A percentile compares a stretch with the other conserved stretches of the same genome.
These are phyloP conservation scores for Drosophila watanabei DNA, from an alignment of 1,140 invertebrate genomes.

Conservation along the genomic window DNA sequence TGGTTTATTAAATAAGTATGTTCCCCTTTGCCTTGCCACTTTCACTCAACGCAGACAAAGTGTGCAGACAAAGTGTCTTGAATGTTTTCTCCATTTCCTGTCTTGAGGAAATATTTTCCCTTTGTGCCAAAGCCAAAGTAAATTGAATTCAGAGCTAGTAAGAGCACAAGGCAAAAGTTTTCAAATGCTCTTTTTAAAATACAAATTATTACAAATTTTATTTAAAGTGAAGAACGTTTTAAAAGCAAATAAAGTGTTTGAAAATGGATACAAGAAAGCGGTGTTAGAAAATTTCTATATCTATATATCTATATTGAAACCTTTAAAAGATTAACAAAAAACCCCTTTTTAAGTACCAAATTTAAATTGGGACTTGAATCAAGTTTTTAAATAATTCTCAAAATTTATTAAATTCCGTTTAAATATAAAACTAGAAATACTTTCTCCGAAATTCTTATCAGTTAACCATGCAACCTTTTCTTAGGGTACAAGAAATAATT, in stretches of 20 bases:
- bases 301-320: no score
- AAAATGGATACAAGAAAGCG: no score
- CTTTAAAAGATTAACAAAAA: no score
- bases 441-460: neutral
- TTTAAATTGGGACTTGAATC: neutral
- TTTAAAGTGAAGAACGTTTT: no score
- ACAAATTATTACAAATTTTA: neutral
- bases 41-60: conserved; percentile 51
- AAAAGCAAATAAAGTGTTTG: no score
- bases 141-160: conserved; percentile 53
- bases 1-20: conserved; percentile 58
- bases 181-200: neutral
- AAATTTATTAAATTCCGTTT: neutral
- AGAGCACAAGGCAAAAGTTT: neutral
- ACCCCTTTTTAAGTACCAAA: no score
- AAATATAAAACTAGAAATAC: neutral
- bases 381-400: neutral
- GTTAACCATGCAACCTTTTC: no score
- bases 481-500: conserved; percentile 17
- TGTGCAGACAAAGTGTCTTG: conserved; percentile 41
- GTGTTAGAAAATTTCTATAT: no score
- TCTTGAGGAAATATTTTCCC: conserved; percentile 18
- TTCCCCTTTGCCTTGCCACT: conserved; percentile 49
- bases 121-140: conserved; percentile 33
- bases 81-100: conserved; percentile 69